Evolutionary conservation across 2,888 invertebrate genomes (phyloP), one percentile per base, ranked within the genome.

Genomic region (Nephrotoma appendiculata): DNA sequence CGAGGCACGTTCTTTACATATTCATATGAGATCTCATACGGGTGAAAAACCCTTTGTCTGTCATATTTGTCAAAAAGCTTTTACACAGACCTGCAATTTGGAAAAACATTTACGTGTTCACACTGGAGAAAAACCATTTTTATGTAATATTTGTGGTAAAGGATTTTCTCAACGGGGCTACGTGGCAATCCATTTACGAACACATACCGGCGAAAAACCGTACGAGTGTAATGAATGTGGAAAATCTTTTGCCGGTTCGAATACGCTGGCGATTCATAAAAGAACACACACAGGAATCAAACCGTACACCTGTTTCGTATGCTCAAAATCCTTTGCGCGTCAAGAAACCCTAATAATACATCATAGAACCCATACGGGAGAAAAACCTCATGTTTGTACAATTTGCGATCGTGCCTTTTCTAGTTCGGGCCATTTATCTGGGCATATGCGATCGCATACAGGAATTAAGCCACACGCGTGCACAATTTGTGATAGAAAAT

Each of bases 1-100:
- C 3, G 93, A 92, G 89, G 91, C 91, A 87, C 89, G 89, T 87
- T 88, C 89, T 7, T 87, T 89, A 6, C 86, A 87, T 83, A 88
- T 87, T 86, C 88, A 88, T 87, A 86, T 87, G 86, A 85, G 85
- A 44, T 52, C 52, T n/a, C 87, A 87, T 52, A 88, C 87, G 1
- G 87, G 87, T 5, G 87, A 87, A 44, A 86, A 85, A 42, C 87
- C 87, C 1, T 87, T 84, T 43, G 44, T n/a, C 0, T 87, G 87
- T 71, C 48, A 85, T 11, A 44, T 87, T 0, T 86, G 86, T 57
- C 12, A 86, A 1, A 87, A 87, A 86, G 71, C 48, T 43, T 87
- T 87, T 45, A 86, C 87, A 6, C 87, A 87, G 83, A 86, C 83
- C 41, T 86, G 87, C 11, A 87, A 87, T 83, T 57, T 87, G 5